Percentiles rank a stretch among this genome's conserved stretches.
phyloP scores from a whole-genome alignment of 2,888 invertebrate genomes.

The Leptarthrus brevirostris region DNA sequence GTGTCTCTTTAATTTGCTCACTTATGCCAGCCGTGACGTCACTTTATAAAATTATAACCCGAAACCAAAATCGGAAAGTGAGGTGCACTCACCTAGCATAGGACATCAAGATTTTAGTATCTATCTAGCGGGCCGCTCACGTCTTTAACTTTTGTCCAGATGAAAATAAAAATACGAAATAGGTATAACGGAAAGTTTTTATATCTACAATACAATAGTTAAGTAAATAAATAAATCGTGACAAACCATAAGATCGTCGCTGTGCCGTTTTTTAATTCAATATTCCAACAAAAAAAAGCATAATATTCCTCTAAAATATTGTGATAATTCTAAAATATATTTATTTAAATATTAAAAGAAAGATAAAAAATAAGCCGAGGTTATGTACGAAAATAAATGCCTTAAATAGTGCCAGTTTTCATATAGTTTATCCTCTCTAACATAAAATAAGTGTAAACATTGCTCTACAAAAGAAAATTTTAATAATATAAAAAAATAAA shows the following conservation, averaged over 20 bases:
- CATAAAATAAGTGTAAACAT: not conserved
- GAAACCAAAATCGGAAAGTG: not conserved
- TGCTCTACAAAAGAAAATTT: not conserved
- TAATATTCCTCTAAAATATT: slow-evolving; percentile 14
- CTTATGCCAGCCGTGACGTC: not conserved
- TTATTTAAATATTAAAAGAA: not conserved
- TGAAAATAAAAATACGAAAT: slow-evolving; percentile 42
- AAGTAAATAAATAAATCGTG: not conserved
- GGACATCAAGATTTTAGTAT: not conserved
- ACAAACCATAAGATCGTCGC: not conserved
- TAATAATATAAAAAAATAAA: not conserved
- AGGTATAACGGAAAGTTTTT: slow-evolving; percentile 29
- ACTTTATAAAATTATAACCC: not conserved
- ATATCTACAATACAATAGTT: not conserved
- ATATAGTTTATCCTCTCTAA: not conserved
- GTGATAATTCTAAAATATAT: slow-evolving; percentile 10
- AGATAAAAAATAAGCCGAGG: not conserved
- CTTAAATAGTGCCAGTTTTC: slow-evolving; percentile 33
- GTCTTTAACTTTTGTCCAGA: slow-evolving; percentile 27
- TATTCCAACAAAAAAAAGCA: not conserved
- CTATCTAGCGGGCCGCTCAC: not conserved
- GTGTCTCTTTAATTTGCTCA: not conserved
- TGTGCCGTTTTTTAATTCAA: not conserved
- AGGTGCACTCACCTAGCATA: not conserved
- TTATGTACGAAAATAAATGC: not conserved